These are phyloP conservation scores for Gambusia holbrooki DNA, from an alignment of 2,113 vertebrate species.

Conservation along the genomic window DNA sequence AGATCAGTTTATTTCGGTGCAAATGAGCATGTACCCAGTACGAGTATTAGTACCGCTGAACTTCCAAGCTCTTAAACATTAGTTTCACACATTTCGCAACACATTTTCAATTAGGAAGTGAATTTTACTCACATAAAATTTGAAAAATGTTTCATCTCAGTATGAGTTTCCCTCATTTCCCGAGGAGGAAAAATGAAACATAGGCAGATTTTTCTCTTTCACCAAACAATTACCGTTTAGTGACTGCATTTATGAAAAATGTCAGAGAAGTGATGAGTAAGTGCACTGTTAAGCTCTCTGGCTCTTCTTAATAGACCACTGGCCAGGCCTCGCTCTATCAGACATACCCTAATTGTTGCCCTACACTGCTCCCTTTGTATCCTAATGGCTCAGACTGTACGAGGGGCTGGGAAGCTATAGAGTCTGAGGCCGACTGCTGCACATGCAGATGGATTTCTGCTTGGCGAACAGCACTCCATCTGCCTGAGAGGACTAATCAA, in stretches of 20 bases:
- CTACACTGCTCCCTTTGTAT: conserved; percentile 41
- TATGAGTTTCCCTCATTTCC: neutral
- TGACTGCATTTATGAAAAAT: conserved; percentile 31
- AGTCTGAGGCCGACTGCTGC: conserved; percentile 33
- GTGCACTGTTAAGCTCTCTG: conserved; percentile 29
- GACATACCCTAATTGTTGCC: conserved; percentile 50
- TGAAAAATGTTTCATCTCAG: neutral
- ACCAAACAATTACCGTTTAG: conserved; percentile 16
- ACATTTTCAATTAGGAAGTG: neutral
- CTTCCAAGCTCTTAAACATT: neutral
- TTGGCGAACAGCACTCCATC: conserved; percentile 44
- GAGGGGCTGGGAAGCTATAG: conserved; percentile 34
- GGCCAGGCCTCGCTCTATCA: conserved; percentile 42
- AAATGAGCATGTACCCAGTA: neutral
- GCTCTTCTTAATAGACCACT: conserved; percentile 45
- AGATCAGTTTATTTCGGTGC: too few species aligned
- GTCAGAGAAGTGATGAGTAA: conserved; percentile 46
- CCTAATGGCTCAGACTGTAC: conserved; percentile 69
- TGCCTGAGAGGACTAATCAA: conserved; percentile 59
- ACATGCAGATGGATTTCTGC: conserved; percentile 63
- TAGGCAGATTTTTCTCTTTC: neutral
- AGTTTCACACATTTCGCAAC: neutral
- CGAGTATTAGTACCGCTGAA: too few species aligned
- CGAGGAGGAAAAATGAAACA: conserved; percentile 21
- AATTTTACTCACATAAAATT: neutral